These are phyloP conservation scores for Nerophis ophidion DNA, from an alignment of 2,113 vertebrate species.

Conservation along the genomic window DNA sequence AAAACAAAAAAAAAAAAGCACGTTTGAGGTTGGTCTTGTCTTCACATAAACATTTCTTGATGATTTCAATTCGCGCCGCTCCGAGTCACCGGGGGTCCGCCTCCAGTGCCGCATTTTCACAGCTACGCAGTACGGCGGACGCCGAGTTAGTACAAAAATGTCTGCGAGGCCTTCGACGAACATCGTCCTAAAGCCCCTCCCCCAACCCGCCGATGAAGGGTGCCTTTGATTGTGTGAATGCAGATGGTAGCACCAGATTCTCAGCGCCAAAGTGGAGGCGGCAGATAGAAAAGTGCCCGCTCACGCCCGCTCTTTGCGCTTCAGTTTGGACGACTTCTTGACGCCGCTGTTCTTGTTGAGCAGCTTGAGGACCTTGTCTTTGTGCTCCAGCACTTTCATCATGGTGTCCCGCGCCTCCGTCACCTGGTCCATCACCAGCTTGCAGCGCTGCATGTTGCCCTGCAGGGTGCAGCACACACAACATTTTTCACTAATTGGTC, in stretches of 20 bases:
- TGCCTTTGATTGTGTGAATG: constrained; percentile 65
- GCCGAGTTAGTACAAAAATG: constrained; percentile 43
- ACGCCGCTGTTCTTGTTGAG: constrained; percentile 93
- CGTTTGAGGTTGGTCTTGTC: constrained; percentile 33
- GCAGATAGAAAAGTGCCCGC: background rate
- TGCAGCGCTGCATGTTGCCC: constrained; percentile 99
- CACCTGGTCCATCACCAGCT: constrained; percentile 99
- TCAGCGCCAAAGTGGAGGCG: constrained; percentile 25
- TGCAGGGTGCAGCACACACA: constrained; percentile 60
- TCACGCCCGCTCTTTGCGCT: constrained; percentile 91
- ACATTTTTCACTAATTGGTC: background rate
- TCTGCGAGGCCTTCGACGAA: constrained; percentile 27
- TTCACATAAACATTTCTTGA: constrained; percentile 26
- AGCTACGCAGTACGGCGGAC: constrained; percentile 25
- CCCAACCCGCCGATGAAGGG: constrained; percentile 22
- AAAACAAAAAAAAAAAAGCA: constrained; percentile 40
- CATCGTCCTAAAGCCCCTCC: constrained; percentile 19
- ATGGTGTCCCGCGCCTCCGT: constrained; percentile 96
- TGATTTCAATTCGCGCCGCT: constrained; percentile 2
- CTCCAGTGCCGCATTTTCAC: constrained; percentile 19
- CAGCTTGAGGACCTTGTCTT: constrained; percentile 95
- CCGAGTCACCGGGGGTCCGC: background rate
- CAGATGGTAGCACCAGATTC: constrained; percentile 64
- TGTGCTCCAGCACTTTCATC: constrained; percentile 98
- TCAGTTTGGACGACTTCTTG: constrained; percentile 95